Percentiles rank a stretch among this genome's conserved stretches.
phyloP scores from a whole-genome alignment of 2,113 vertebrate species.

The Xiphorhynchus elegans region DNA sequence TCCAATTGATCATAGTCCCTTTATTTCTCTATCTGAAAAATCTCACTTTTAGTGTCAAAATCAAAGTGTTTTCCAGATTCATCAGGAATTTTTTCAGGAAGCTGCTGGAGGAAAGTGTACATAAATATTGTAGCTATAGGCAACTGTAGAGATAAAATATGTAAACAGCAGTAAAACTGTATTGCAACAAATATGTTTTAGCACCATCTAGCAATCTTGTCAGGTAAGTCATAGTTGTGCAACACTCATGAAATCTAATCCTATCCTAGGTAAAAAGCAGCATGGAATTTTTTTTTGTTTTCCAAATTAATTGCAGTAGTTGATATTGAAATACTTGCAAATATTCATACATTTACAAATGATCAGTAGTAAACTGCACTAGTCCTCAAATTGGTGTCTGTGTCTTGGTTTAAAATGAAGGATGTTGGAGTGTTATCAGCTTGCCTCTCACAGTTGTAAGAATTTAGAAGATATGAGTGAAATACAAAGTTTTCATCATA shows the following conservation, averaged over 20 bases:
- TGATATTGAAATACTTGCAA: neutral
- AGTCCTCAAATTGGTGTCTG: neutral
- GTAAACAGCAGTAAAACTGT: neutral
- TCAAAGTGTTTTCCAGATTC: neutral
- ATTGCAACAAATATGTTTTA: constrained; percentile 35
- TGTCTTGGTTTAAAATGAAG: neutral
- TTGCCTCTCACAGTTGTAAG: neutral
- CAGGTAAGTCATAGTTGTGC: neutral
- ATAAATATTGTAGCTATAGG: neutral
- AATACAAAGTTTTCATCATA: neutral
- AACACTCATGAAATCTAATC: neutral
- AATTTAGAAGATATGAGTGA: neutral
- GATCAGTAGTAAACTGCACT: neutral
- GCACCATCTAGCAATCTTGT: constrained; percentile 63
- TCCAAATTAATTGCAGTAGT: neutral
- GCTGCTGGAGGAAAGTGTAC: neutral
- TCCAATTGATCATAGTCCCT: neutral
- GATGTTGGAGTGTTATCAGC: neutral
- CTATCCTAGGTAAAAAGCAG: neutral
- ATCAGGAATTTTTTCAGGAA: neutral
- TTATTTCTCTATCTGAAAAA: neutral
- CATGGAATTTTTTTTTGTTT: rapidly evolving
- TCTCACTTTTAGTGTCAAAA: neutral
- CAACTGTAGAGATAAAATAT: neutral
- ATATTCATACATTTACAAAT: neutral